Evolutionary conservation across 2,797 vertebrate genomes (phyloP), one percentile per base, ranked within the genome.

Genomic region (Aplochiton taeniatus): DNA sequence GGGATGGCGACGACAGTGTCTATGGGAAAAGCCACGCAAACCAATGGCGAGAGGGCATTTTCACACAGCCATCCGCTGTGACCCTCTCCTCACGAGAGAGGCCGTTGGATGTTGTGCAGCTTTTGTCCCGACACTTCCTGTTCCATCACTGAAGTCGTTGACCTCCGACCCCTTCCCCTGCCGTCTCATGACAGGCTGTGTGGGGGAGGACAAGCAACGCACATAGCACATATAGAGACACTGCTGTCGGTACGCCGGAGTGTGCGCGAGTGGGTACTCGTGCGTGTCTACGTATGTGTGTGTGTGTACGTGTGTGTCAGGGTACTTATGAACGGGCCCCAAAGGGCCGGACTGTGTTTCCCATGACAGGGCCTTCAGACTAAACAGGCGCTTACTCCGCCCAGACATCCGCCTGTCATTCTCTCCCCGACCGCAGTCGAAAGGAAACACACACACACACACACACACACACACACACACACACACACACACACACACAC

Each of bases 391-490:
- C 67, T 85, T 85, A 87, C 86, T 85, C 84, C 81, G 83, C 81
- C 85, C 85, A 89, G 87, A 90, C 89, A 91, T 91, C 86, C 86
- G 88, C 85, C 84, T 88, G 84, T 88, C 86, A 88, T 81, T 88
- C 84, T 86, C 80, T 67, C 64, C 74, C 42, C 78, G 76, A 89
- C 83, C 73, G 50, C 86, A 89, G 47, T 9, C 17, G 16, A 65
- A 20, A 74, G 70, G 62, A 46, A 68, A 19, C 58, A 53, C 16
- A 54, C 51, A 19, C 51, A 53, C 50, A 52, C 50, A 4, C n/a
- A 52, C 51, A 50, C 48, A 50, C 48, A 50, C 48, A 50, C 4
- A 50, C n/a, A 9, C 50, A 52, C 50, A 52, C 4, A 9, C 13
- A 52, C 50, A 52, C 16, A 52, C n/a, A n/a, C n/a, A n/a, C n/a